Evolutionary conservation across 2,797 vertebrate genomes (phyloP), one percentile per base, ranked within the genome.

Genomic region (Columba guinea): DNA sequence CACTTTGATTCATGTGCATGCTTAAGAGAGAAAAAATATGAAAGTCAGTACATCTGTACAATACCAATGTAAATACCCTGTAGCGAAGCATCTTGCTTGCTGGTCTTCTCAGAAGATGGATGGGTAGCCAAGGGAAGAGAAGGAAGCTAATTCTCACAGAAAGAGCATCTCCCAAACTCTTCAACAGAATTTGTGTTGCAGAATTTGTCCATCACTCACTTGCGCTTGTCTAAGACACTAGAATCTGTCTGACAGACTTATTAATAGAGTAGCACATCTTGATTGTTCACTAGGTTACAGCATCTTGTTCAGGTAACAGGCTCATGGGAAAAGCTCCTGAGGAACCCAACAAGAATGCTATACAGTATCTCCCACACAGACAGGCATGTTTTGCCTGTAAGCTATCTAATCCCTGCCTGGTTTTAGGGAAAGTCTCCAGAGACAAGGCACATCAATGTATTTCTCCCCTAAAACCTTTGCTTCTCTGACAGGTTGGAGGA

Each of bases 291-390:
- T 55, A 68, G 22, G 64, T 30, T 44, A 48, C 53, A 51, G 51
- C 34, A 74, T 37, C 37, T 58, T 82, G n/a, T 63, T 60, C 59
- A 32, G 17, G 9, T 67, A 76, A 82, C 13, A 63, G 46, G 44
- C n/a, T 67, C 11, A 32, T 5, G 15, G 19, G 7, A 62, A 23
- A 46, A 79, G n/a, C 18, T 76, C 55, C 52, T 19, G 37, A 62
- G 27, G 35, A 89, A 51, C 19, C 4, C 39, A 70, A 9, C 11
- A 74, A 78, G 37, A 93, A 67, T 35, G 21, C 12, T 78, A 21
- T 8, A 35, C 3, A 0, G 13, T 7, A 49, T 16, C 52, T 58
- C 34, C 37, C 2, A 5, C 2, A 39, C 1, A 87, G n/a, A 83
- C 7, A 60, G 10, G 8, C 4, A 63, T 0, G 0, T 49, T 84